These are phyloP conservation scores for Oryctes rhinoceros DNA, from an alignment of 1,140 invertebrate species.

Conservation along the genomic window DNA sequence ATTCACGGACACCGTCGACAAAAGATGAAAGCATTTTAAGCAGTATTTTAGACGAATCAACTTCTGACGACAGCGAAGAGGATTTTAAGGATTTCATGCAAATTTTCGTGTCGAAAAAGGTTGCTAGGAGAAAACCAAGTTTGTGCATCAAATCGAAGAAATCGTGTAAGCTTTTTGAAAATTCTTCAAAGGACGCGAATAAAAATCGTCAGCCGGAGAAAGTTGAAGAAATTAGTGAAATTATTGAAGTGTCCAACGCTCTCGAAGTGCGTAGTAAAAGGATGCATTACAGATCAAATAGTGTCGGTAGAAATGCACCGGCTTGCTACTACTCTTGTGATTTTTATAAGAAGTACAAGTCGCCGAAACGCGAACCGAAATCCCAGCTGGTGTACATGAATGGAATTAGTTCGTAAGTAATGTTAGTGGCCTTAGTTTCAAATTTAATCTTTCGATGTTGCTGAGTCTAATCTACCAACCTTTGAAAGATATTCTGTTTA, in stretches of 20 bases:
- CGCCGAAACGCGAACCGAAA: slow-evolving; percentile 1
- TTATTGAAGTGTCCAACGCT: background rate
- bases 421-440: too few relatives aligned
- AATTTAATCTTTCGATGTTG: too few relatives aligned
- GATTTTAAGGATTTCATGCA: slow-evolving; percentile 22
- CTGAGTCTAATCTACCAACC: too few relatives aligned
- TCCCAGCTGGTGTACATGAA: background rate
- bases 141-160: too few relatives aligned
- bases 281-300: background rate
- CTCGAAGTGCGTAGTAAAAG: background rate
- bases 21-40: background rate
- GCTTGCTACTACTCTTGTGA: background rate
- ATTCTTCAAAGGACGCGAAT: too few relatives aligned
- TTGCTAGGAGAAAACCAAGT: background rate
- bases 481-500: too few relatives aligned
- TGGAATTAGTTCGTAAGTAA: background rate
- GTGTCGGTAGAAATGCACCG: background rate
- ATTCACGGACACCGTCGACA: background rate
- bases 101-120: background rate
- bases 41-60: background rate
- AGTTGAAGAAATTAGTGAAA: background rate
- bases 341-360: background rate
- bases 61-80: background rate
- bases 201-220: background rate
- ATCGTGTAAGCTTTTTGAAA: too few relatives aligned